Evolutionary conservation across 2,888 invertebrate species (phyloP).

Genomic region (Embidobia sp.): DNA sequence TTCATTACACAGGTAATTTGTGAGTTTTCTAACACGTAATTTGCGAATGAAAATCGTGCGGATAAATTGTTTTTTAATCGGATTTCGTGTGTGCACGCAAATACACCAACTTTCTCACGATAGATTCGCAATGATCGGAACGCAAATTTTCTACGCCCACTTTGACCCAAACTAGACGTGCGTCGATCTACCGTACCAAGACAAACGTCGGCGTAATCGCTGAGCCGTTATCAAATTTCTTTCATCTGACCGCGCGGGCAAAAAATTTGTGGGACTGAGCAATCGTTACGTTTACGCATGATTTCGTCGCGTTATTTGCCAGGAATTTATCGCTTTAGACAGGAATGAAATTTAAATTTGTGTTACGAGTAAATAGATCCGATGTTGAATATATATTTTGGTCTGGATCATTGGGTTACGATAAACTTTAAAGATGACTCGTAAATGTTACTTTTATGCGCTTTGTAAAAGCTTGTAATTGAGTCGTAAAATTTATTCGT

Average conservation of each 20-base stretch:
- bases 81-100: constrained; percentile 10
- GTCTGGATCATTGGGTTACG: not conserved
- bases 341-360: not conserved
- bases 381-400: too few species aligned
- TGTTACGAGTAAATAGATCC: too few species aligned
- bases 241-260: constrained; percentile 24
- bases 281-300: constrained; percentile 24
- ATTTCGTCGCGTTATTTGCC: constrained; percentile 1
- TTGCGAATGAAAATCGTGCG: constrained; percentile 13
- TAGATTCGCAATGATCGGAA: constrained; percentile 17
- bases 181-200: not conserved
- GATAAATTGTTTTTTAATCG: constrained; percentile 14
- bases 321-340: constrained; percentile 8
- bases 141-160: constrained; percentile 21
- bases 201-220: too few species aligned
- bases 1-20: not conserved
- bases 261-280: constrained; percentile 5
- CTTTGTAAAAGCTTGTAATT: too few species aligned
- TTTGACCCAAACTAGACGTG: constrained; percentile 13
- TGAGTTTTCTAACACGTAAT: too few species aligned
- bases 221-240: too few species aligned
- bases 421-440: not conserved
- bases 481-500: too few species aligned
- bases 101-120: constrained; percentile 30
- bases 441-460: not conserved